A percentile compares a stretch with the other conserved stretches of the same genome.
phyloP scores from a whole-genome alignment of 2,113 vertebrate genomes.

The Psophia crepitans region DNA sequence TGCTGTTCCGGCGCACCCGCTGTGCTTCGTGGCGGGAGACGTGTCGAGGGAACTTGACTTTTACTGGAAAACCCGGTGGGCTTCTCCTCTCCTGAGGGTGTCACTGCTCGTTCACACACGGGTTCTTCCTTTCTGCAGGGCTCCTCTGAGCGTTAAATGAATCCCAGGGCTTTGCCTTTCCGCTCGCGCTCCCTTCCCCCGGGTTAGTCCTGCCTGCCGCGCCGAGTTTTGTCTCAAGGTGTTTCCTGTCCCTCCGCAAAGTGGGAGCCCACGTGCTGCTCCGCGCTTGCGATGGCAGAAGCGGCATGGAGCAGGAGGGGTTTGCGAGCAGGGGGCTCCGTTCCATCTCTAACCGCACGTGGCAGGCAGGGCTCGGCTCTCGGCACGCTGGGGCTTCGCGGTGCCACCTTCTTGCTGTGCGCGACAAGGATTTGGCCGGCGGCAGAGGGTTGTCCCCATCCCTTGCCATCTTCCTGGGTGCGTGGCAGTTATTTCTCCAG shows the following conservation, averaged over 20 bases:
- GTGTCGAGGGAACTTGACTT: background rate
- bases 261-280: background rate
- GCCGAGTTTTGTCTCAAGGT: background rate
- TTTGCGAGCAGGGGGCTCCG: background rate
- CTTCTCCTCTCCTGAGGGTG: background rate
- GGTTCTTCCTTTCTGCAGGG: background rate
- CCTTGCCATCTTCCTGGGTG: background rate
- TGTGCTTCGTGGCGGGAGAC: background rate
- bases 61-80: background rate
- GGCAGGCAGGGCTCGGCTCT: background rate
- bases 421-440: background rate
- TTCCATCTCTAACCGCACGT: background rate
- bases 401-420: background rate
- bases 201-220: background rate
- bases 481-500: background rate
- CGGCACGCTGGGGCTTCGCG: accelerated
- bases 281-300: background rate
- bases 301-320: background rate
- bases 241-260: background rate
- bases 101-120: background rate
- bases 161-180: background rate
- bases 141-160: background rate
- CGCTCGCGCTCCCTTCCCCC: accelerated
- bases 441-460: background rate
- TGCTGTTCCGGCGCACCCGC: background rate